phyloP scores from a whole-genome alignment of 2,888 invertebrate species.

The Hoplodrina blanda region DNA sequence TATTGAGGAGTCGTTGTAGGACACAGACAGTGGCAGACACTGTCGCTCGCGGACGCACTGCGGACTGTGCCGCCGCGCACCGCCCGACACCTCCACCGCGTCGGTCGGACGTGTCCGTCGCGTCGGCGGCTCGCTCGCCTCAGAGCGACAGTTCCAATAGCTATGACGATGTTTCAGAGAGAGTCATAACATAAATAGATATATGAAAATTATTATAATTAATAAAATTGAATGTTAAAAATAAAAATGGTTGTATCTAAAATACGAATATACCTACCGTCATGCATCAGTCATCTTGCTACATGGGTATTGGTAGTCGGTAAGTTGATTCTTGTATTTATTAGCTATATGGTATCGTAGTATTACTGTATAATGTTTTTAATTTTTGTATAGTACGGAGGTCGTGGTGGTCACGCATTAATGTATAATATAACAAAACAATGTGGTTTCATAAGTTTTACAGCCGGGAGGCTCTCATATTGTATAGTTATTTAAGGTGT shows the following conservation, averaged over 20 bases:
- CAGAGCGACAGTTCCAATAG: slow-evolving; percentile 58
- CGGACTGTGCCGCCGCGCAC: background rate
- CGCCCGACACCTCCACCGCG: background rate
- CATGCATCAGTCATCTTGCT: slow-evolving; percentile 79
- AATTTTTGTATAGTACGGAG: slow-evolving; percentile 89
- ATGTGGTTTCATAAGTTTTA: slow-evolving; percentile 82
- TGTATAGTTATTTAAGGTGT: slow-evolving; percentile 88
- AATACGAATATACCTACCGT: slow-evolving; percentile 85
- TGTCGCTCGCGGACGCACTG: slow-evolving; percentile 31
- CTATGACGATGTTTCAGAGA: slow-evolving; percentile 80
- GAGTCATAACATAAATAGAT: slow-evolving; percentile 83
- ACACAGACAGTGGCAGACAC: slow-evolving; percentile 18
- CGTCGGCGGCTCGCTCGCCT: slow-evolving; percentile 25
- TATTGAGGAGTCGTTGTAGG: slow-evolving; percentile 40
- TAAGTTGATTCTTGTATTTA: slow-evolving; percentile 89
- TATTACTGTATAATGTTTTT: slow-evolving; percentile 89
- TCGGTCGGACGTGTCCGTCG: background rate
- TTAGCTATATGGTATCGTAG: slow-evolving; percentile 88
- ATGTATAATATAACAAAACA: slow-evolving; percentile 84
- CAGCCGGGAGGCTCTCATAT: slow-evolving; percentile 78
- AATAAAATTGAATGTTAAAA: slow-evolving; percentile 84
- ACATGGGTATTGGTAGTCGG: slow-evolving; percentile 82
- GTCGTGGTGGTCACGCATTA: slow-evolving; percentile 79
- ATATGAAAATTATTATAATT: slow-evolving; percentile 81
- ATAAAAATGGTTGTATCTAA: slow-evolving; percentile 89